Evolutionary conservation across 2,797 vertebrate species (phyloP), one percentile per base, ranked within the genome.

Genomic region (Botia kubotai): DNA sequence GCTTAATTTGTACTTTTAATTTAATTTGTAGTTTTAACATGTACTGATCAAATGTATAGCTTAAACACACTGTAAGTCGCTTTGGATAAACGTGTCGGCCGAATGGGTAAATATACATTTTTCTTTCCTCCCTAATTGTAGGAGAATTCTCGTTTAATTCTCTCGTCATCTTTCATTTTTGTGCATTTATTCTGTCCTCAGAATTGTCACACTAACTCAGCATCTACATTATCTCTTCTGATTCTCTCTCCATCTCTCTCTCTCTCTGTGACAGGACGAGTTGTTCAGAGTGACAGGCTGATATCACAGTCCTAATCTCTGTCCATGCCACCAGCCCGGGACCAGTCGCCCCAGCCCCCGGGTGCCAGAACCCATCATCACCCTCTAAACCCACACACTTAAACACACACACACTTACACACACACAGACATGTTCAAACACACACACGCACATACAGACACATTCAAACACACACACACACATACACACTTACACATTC

Each of bases 121-220:
- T 29, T 29, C 2, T 29, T 29, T 4, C 29, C 2, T 29, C 29
- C 29, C 43, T 39, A 65, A 19, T 43, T 72, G 36, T 23, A 36
- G 21, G 29, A 29, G 29, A 29, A 29, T 29, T 29, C 29, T 29
- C 29, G 4, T 29, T 26, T 58, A 26, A 36, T 50, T 33, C 33
- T 57, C 2, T 73, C 60, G 72, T 36, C 17, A 33, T 81, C 65
- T 46, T 29, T 39, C 65, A 6, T 74, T 63, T 94, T 57, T 88
- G 58, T 55, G 58, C 89, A 90, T 92, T 93, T 91, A 11, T 91
- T 91, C 58, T 53, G 77, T 88, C 91, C 91, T 90, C 87, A 93
- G 87, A 91, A 93, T 95, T 97, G 97, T 97, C 97, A 97, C 93
- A 95, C 95, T 92, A 93, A 95, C 93, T 98, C 96, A 97, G 93